Evolutionary conservation across 1,140 invertebrate genomes (phyloP).

Genomic region (Drosophila sturtevanti): DNA sequence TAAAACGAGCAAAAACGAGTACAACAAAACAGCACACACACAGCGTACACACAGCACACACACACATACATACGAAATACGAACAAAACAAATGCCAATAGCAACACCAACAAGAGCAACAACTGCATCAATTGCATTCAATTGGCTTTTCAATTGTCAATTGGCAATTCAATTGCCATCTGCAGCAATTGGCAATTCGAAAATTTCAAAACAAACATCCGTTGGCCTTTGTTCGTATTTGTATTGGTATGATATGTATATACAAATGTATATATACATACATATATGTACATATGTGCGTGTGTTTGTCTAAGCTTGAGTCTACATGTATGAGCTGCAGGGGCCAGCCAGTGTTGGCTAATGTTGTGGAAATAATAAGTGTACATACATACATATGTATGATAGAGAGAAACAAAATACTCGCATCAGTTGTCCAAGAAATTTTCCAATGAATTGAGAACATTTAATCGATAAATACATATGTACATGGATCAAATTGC

Average conservation of each 20-base stretch:
- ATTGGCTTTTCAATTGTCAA: constrained; percentile 63
- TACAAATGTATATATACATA: too few relatives aligned
- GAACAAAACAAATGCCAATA: background rate
- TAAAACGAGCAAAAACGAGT: too few relatives aligned
- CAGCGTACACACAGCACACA: too few relatives aligned
- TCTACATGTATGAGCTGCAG: constrained; percentile 41
- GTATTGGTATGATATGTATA: too few relatives aligned
- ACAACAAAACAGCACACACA: too few relatives aligned
- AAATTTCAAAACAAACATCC: constrained; percentile 70
- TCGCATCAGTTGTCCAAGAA: background rate
- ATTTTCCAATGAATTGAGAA: too few relatives aligned
- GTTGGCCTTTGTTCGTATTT: constrained; percentile 24
- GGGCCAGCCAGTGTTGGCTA: constrained; percentile 51
- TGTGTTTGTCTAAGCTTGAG: constrained; percentile 28
- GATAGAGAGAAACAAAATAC: background rate
- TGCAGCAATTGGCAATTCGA: constrained; percentile 51
- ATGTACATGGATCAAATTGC: too few relatives aligned
- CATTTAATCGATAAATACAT: too few relatives aligned
- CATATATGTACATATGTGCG: constrained; percentile 27
- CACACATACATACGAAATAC: too few relatives aligned
- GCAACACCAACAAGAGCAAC: constrained; percentile 16
- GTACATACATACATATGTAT: too few relatives aligned
- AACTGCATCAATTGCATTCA: constrained; percentile 60
- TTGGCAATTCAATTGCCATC: constrained; percentile 68
- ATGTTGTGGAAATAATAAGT: constrained; percentile 67